Evolutionary conservation across 1,140 invertebrate species (phyloP), one percentile per base, ranked within the genome.

Genomic region (Pristionchus pacificus): DNA sequence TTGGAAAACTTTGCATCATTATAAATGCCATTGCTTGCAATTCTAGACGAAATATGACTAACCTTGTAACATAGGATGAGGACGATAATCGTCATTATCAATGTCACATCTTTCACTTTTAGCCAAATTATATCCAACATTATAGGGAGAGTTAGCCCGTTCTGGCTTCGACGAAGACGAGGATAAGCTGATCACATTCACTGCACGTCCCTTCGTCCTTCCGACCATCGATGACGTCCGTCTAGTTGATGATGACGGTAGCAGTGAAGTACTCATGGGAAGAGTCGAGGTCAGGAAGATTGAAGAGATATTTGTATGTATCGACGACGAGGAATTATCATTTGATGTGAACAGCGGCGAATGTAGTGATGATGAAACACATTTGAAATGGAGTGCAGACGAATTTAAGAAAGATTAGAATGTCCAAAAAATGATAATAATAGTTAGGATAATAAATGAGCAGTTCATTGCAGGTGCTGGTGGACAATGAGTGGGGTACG

Each of bases 401-500:
- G 6, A 49, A 49, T 49, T 49, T 49, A 10, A 6, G 6, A 6
- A 49, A 6, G 19, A 10, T 49, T 10, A 10, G 6, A 6, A 49
- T 6, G 19, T 49, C 38, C 38, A 49, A 49, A 49, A 49, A 49
- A 6, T 49, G n/a, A n/a, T n/a, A n/a, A n/a, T n/a, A n/a, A n/a
- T n/a, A n/a, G n/a, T n/a, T n/a, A n/a, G n/a, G n/a, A n/a, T n/a
- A n/a, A 10, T 49, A 49, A 19, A 49, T 49, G 19, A 10, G 19
- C 19, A 61, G 24, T 61, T 30, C 30, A 29, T 29, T 62, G 19
- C 15, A 69, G 67, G 88, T 91, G 0, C 88, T 89, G 77, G 86
- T 96, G 6, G 89, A 90, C 24, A 89, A 89, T 14, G 77, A 84
- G 84, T 98, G 96, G 95, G 95, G 95, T 61, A 96, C 93, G 0